Evolutionary conservation across 2,888 invertebrate species (phyloP).

Genomic region (Habrosyne pyritoides): DNA sequence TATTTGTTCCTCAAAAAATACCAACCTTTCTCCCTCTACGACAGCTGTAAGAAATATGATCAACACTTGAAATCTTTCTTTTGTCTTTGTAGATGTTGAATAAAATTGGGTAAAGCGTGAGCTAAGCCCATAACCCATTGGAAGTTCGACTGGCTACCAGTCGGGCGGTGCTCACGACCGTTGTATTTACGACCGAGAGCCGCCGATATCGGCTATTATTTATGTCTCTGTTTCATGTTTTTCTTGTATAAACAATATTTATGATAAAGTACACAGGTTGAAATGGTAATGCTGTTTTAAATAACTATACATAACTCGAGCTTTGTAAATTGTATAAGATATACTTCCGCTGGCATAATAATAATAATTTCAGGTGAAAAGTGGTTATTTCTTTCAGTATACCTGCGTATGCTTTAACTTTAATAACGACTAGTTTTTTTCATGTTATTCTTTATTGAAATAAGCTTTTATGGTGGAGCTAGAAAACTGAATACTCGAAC

Average conservation of each 20-base stretch:
- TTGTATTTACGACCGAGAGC: conserved; percentile 61
- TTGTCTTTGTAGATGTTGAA: neutral
- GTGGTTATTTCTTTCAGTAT: too few species aligned
- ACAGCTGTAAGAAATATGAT: too few species aligned
- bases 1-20: too few species aligned
- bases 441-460: too few species aligned
- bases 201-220: conserved; percentile 69
- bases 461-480: too few species aligned
- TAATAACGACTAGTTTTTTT: too few species aligned
- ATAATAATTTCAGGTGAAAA: too few species aligned
- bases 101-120: neutral
- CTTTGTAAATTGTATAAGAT: too few species aligned
- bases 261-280: conserved; percentile 37
- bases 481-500: too few species aligned
- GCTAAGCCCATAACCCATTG: neutral
- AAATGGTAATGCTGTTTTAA: conserved; percentile 29
- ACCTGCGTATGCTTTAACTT: too few species aligned
- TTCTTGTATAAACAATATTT: conserved; percentile 41
- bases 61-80: neutral
- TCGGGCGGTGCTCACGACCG: conserved; percentile 55
- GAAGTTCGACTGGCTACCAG: neutral
- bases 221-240: conserved; percentile 73
- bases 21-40: too few species aligned
- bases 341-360: too few species aligned
- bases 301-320: conserved; percentile 5